Evolutionary conservation across 2,113 vertebrate genomes (phyloP).

Genomic region (Sturnus vulgaris): DNA sequence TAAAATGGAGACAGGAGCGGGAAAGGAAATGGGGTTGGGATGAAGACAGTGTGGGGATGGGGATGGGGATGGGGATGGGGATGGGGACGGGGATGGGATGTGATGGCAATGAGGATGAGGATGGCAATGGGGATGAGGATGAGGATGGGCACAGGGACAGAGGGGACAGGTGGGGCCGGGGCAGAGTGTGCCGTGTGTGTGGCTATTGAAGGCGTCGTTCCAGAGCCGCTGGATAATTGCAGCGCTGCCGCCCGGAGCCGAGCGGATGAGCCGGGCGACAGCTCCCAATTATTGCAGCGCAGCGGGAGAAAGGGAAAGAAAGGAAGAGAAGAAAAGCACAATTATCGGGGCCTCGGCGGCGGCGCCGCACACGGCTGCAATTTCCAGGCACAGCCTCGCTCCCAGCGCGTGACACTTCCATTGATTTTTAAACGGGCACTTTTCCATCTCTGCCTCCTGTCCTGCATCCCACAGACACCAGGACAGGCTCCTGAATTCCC

Average conservation of each 20-base stretch:
- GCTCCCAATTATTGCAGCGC: slow-evolving; percentile 78
- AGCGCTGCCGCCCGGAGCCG: slow-evolving; percentile 69
- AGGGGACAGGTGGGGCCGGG: background rate
- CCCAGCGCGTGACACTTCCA: background rate
- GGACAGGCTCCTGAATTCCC: background rate
- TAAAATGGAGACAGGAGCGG: too few species aligned
- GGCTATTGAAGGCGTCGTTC: slow-evolving; percentile 70
- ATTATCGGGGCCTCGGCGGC: slow-evolving; percentile 65
- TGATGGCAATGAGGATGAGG: background rate
- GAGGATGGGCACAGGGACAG: background rate
- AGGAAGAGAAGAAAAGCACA: slow-evolving; percentile 51
- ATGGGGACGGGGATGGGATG: too few species aligned
- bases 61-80: too few species aligned
- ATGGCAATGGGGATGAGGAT: too few species aligned
- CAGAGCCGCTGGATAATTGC: slow-evolving; percentile 76
- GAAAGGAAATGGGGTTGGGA: too few species aligned
- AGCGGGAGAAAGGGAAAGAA: slow-evolving; percentile 25
- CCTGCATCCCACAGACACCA: background rate
- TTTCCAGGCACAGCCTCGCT: slow-evolving; percentile 9
- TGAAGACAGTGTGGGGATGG: background rate
- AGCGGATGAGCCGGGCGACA: slow-evolving; percentile 67
- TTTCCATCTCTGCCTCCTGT: background rate
- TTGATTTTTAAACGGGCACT: background rate
- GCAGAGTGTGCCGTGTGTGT: slow-evolving; percentile 51
- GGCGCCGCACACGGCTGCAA: slow-evolving; percentile 14